Conservation (phyloP, 2,113 vertebrate genomes). For the Donacobius atricapilla region DNA sequence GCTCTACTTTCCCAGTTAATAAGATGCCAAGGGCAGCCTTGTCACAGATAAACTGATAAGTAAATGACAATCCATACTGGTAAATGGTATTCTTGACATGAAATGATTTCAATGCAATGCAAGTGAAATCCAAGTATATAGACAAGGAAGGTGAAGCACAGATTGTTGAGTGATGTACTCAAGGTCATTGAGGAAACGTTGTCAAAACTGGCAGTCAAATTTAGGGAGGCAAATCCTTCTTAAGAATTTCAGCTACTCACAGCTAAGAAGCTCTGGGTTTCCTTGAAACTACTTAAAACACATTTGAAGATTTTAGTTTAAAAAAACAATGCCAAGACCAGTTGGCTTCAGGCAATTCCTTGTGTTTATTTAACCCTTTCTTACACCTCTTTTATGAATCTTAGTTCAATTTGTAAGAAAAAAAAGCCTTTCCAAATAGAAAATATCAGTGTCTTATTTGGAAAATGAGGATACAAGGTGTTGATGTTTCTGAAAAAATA, state of each 20-base stretch:
- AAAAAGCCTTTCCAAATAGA: not conserved
- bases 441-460: not conserved
- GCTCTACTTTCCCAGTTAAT: not conserved
- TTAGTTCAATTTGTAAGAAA: not conserved
- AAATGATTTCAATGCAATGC: not conserved
- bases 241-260: not conserved
- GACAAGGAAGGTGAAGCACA: not conserved
- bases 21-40: constrained; percentile 6
- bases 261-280: not conserved
- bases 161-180: not conserved
- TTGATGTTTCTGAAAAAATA: not conserved
- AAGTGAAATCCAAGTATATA: not conserved
- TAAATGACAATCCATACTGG: constrained; percentile 7
- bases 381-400: not conserved
- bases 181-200: not conserved
- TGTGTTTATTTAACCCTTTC: not conserved
- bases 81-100: not conserved
- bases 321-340: not conserved
- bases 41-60: constrained; percentile 21
- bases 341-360: not conserved
- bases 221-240: not conserved
- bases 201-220: constrained; percentile 30
- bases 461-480: not conserved
- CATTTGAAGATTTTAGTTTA: not conserved
- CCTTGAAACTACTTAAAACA: not conserved